phyloP scores from a whole-genome alignment of 2,113 vertebrate species.

The Ranitomeya variabilis region DNA sequence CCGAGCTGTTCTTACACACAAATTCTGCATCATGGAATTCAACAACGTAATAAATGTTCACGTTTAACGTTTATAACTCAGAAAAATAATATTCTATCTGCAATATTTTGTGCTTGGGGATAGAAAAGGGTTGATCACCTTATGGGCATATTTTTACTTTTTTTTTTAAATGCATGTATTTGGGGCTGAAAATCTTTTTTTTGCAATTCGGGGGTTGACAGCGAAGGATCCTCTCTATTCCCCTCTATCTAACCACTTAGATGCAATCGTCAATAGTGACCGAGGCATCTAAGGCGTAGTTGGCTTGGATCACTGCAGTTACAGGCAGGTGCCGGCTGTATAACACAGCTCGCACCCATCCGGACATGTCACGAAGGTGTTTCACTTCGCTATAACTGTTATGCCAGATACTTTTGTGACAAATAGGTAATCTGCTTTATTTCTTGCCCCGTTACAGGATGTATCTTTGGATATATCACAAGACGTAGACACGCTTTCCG shows the following conservation, averaged over 20 bases:
- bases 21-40: background rate
- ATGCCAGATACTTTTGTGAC: background rate
- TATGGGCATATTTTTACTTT: no score
- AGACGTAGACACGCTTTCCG: constrained; percentile 51
- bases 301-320: no score
- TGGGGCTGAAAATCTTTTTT: no score
- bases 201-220: no score
- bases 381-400: background rate
- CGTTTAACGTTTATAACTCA: background rate
- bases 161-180: no score
- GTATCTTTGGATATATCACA: constrained; percentile 41
- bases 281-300: no score
- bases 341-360: no score
- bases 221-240: no score
- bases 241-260: no score
- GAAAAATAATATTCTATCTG: background rate
- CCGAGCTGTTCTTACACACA: background rate
- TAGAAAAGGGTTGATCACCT: background rate
- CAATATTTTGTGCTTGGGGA: background rate
- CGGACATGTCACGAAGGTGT: no score
- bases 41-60: background rate
- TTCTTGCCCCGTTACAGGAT: constrained; percentile 10
- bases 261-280: no score
- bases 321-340: no score
- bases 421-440: background rate